These are phyloP conservation scores for Resseliella maxima DNA, from an alignment of 2,888 invertebrate species.

Conservation along the genomic window DNA sequence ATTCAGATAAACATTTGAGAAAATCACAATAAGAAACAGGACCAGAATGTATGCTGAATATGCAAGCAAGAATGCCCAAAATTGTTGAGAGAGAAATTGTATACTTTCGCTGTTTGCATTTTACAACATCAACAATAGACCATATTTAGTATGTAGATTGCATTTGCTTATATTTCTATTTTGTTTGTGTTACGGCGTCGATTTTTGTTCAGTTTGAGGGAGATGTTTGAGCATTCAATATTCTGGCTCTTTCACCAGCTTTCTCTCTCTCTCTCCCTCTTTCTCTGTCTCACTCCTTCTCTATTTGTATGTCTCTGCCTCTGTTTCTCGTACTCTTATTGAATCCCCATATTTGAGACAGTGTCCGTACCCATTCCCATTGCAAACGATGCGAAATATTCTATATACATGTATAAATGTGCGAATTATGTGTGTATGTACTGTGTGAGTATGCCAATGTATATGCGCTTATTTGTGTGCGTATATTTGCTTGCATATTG, in stretches of 20 bases:
- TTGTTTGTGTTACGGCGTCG: slow-evolving; percentile 44
- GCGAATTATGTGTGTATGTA: not conserved
- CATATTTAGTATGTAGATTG: slow-evolving; percentile 51
- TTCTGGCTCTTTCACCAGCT: not conserved
- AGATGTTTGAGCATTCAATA: slow-evolving; percentile 47
- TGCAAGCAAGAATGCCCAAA: not conserved
- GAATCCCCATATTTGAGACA: not conserved
- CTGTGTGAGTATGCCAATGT: not conserved
- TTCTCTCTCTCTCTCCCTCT: no score
- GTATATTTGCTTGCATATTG: slow-evolving; percentile 30
- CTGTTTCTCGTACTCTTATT: not conserved
- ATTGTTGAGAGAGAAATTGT: not conserved
- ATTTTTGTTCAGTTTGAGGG: not conserved
- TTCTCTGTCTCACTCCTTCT: no score
- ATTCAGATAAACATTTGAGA: slow-evolving; percentile 43
- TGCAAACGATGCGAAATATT: not conserved
- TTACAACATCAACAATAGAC: slow-evolving; percentile 48
- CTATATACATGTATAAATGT: not conserved
- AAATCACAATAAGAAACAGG: slow-evolving; percentile 29
- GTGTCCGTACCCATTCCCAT: not conserved
- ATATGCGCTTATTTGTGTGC: not conserved
- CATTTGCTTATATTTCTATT: slow-evolving; percentile 49
- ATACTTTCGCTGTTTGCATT: slow-evolving; percentile 41
- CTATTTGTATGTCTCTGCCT: no score
- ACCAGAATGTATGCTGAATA: not conserved